These are phyloP conservation scores for Diglossa cyanea DNA, from an alignment of 2,797 vertebrate species.

Conservation along the genomic window DNA sequence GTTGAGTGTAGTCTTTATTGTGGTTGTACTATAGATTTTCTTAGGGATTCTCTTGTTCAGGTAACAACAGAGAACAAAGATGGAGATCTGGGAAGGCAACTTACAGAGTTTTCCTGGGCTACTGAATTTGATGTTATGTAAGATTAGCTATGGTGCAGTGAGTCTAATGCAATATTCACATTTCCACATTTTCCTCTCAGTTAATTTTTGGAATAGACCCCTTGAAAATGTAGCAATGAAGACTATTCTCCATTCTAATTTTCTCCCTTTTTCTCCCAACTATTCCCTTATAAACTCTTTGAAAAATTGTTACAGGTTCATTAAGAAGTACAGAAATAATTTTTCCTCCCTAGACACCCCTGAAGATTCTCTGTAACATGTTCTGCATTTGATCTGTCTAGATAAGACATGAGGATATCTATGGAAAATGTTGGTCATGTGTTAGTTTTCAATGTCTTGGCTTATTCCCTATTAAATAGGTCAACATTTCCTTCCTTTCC, in stretches of 20 bases:
- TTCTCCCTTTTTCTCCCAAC: background rate
- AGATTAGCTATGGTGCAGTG: background rate
- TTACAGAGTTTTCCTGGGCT: background rate
- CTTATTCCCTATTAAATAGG: constrained; percentile 6
- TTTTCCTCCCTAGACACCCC: background rate
- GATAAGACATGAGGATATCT: background rate
- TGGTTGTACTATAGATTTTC: background rate
- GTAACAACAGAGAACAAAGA: background rate
- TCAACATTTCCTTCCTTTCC: background rate
- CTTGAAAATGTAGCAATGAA: background rate
- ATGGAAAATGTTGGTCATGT: background rate
- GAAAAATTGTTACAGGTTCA: background rate
- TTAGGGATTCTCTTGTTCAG: background rate
- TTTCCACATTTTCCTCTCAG: background rate
- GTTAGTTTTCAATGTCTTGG: background rate
- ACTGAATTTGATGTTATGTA: background rate
- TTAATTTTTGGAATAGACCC: background rate
- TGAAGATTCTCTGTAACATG: background rate
- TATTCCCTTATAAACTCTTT: background rate
- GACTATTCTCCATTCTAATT: background rate
- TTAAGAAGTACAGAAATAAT: background rate
- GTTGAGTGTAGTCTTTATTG: background rate
- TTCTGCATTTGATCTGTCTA: background rate
- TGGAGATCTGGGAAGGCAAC: background rate
- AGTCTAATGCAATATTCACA: background rate